Conservation (phyloP, 1,140 invertebrate genomes). For the Trichomalopsis sarcophagae region DNA sequence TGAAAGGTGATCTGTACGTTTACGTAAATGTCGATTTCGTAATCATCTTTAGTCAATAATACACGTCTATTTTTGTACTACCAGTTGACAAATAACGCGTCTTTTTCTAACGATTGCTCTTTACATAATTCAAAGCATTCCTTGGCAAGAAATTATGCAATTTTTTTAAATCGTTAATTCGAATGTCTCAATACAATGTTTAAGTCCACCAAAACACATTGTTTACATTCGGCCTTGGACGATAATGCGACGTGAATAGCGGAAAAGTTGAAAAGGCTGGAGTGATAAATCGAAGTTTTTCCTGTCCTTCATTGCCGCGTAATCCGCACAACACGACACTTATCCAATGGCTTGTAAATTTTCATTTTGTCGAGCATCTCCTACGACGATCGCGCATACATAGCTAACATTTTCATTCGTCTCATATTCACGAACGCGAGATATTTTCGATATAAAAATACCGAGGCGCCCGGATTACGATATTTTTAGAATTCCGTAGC, state of each 20-base stretch:
- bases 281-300: neutral
- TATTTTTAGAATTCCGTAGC: neutral
- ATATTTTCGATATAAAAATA: neutral
- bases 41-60: too few species aligned
- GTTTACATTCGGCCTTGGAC: neutral
- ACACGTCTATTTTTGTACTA: too few species aligned
- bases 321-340: neutral
- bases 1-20: neutral
- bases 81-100: too few species aligned
- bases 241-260: neutral
- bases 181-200: neutral
- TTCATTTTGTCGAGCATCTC: neutral
- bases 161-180: neutral
- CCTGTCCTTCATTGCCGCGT: neutral
- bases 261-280: neutral
- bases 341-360: slow-evolving; percentile 4
- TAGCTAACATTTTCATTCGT: neutral
- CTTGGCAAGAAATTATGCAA: too few species aligned
- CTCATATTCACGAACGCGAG: neutral
- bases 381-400: neutral
- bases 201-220: neutral
- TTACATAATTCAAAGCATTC: too few species aligned
- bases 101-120: too few species aligned
- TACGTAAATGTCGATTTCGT: neutral
- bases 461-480: neutral